These are phyloP conservation scores for Athripsodes cinereus DNA, from an alignment of 2,888 invertebrate species.

Conservation along the genomic window DNA sequence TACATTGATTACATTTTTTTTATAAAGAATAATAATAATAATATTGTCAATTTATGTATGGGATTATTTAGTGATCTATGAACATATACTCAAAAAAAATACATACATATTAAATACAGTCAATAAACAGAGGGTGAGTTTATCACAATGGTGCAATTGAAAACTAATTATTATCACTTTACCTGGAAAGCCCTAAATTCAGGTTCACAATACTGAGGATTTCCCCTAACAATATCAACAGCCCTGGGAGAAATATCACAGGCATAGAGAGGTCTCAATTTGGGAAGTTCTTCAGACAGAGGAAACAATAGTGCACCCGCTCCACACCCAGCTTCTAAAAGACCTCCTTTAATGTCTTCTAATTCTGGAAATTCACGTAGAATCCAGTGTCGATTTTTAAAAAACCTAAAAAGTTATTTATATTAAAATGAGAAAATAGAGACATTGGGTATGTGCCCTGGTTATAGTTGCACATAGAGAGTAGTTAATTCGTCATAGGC, in stretches of 20 bases:
- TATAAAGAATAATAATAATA: too few relatives aligned
- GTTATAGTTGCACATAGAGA: too few relatives aligned
- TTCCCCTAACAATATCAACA: constrained; percentile 72
- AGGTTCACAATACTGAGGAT: constrained; percentile 40
- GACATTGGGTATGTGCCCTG: too few relatives aligned
- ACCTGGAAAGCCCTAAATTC: constrained; percentile 73
- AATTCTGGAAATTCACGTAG: constrained; percentile 88
- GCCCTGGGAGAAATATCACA: constrained; percentile 94
- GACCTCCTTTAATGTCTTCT: constrained; percentile 47
- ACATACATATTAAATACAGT: too few relatives aligned
- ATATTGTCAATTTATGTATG: too few relatives aligned
- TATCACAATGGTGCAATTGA: too few relatives aligned
- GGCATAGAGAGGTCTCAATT: constrained; percentile 65
- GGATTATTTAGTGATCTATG: too few relatives aligned
- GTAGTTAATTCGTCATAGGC: too few relatives aligned
- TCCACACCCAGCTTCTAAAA: constrained; percentile 90
- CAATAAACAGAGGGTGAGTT: too few relatives aligned
- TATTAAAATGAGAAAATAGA: neutral
- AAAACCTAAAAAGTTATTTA: constrained; percentile 53
- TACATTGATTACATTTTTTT: too few relatives aligned
- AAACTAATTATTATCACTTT: constrained; percentile 38
- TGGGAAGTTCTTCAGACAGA: constrained; percentile 68
- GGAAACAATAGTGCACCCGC: constrained; percentile 97
- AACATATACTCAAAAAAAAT: too few relatives aligned
- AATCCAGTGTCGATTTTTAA: constrained; percentile 96